Evolutionary conservation across 1,140 invertebrate species (phyloP), one percentile per base, ranked within the genome.

Genomic region (Ectropis grisescens): DNA sequence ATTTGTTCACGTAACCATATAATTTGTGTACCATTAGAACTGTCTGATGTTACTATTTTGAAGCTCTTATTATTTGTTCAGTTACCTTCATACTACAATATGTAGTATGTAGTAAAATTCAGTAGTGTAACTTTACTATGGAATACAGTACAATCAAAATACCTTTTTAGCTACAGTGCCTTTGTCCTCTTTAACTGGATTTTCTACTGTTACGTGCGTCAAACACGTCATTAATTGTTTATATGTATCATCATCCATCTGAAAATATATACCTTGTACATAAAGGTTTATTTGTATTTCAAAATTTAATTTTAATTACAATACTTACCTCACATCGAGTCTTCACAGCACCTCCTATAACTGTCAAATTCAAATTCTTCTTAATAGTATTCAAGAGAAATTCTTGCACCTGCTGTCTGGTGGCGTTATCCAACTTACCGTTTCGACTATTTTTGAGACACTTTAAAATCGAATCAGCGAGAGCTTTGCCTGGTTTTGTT

Each of bases 291-390:
- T n/a, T n/a, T n/a, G n/a, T n/a, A n/a, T n/a, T n/a, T n/a, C n/a
- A n/a, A n/a, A n/a, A n/a, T n/a, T n/a, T n/a, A n/a, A n/a, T n/a
- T n/a, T n/a, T n/a, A n/a, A n/a, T n/a, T n/a, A n/a, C n/a, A n/a
- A n/a, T n/a, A n/a, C 34, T 41, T 47, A 80, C 71, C 59, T 80
- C 71, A 40, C 75, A 80, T 46, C 75, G 56, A 11, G 75, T 80
- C 30, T 78, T 80, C 7, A 78, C 67, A 27, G 75, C 75, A n/a
- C 75, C 75, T 16, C 70, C 75, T 19, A 80, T 49, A 12, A 80
- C 72, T 1, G 71, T 72, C 14, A 72, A 46, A 43, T 72, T 72
- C 29, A 80, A 60, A 57, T 80, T 67, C 43, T 71, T 72, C 31
- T 71, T 76, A 0, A 80, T 51, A 0, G 53, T 58, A 10, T 45